These are phyloP conservation scores for Malurus splendens DNA, from an alignment of 2,797 vertebrate species.

Conservation along the genomic window DNA sequence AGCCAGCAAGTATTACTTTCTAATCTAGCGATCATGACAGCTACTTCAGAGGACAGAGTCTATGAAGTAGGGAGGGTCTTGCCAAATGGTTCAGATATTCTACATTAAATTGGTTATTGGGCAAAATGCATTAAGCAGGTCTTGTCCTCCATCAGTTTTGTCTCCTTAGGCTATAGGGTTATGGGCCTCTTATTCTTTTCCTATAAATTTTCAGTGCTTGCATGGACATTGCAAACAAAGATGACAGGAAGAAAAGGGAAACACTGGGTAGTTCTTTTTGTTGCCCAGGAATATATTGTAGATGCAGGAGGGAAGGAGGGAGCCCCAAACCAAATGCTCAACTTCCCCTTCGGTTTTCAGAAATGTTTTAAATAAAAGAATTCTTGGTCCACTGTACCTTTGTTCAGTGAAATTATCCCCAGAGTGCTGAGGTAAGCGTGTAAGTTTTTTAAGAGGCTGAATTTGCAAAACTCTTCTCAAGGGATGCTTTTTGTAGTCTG, in stretches of 20 bases:
- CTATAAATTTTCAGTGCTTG: background rate
- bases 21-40: background rate
- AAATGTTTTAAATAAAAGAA: background rate
- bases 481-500: background rate
- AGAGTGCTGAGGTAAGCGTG: background rate
- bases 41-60: background rate
- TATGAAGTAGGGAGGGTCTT: background rate
- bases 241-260: background rate
- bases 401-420: background rate
- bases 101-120: background rate
- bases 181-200: background rate
- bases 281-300: background rate
- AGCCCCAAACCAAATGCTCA: background rate
- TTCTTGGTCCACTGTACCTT: background rate
- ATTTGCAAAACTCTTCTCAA: background rate
- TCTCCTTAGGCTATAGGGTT: background rate
- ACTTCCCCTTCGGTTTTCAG: background rate
- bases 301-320: background rate
- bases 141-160: background rate
- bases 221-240: background rate
- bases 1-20: slow-evolving; percentile 26
- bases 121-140: background rate
- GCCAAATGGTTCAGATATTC: background rate
- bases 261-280: background rate
- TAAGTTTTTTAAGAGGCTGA: background rate